Evolutionary conservation across 2,888 invertebrate species (phyloP).

Genomic region (Sacculina carcini): DNA sequence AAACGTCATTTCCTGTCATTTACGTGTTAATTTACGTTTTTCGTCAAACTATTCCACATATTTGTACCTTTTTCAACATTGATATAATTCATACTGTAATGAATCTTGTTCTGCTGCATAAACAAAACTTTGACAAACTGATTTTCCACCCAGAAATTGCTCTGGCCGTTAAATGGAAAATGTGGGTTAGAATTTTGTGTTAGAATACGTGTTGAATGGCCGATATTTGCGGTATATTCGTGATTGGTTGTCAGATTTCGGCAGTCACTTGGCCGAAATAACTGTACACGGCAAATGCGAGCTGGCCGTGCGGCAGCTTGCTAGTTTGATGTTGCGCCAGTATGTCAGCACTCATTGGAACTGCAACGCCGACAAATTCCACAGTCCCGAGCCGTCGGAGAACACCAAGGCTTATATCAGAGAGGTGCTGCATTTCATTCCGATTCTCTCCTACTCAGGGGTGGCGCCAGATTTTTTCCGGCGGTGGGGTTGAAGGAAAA

Average conservation of each 20-base stretch:
- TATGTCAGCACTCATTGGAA: slow-evolving; percentile 43
- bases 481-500: too few species aligned
- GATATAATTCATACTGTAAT: too few species aligned
- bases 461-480: too few species aligned
- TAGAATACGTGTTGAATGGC: not conserved
- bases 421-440: slow-evolving; percentile 32
- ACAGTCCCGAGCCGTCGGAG: slow-evolving; percentile 27
- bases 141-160: not conserved
- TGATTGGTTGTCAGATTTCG: slow-evolving; percentile 22
- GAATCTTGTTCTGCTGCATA: too few species aligned
- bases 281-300: slow-evolving; percentile 33
- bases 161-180: too few species aligned
- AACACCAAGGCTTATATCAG: slow-evolving; percentile 34
- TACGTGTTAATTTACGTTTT: too few species aligned
- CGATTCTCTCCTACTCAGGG: too few species aligned
- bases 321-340: slow-evolving; percentile 40
- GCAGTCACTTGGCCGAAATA: slow-evolving; percentile 36
- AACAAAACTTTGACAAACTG: not conserved
- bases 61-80: too few species aligned
- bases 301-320: slow-evolving; percentile 34
- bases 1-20: too few species aligned
- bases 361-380: slow-evolving; percentile 27
- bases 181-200: too few species aligned
- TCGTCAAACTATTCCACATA: too few species aligned
- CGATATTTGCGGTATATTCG: not conserved